Conservation (phyloP, 2,113 vertebrate genomes). For the Macaca mulatta region DNA sequence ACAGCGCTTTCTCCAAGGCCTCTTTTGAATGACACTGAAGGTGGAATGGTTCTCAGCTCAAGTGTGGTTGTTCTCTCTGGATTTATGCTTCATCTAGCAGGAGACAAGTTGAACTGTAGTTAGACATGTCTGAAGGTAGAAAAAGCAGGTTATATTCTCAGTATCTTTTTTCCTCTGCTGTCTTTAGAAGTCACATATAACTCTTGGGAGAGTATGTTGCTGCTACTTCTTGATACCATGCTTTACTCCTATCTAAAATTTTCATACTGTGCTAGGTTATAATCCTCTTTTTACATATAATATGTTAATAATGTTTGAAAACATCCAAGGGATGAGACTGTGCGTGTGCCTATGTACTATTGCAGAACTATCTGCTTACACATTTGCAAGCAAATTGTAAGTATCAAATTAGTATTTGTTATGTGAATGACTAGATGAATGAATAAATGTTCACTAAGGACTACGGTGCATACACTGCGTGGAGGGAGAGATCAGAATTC, state of each 20-base stretch:
- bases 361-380: not conserved
- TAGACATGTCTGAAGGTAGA: conserved; percentile 56
- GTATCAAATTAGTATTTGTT: not conserved
- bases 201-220: not conserved
- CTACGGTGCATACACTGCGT: not conserved
- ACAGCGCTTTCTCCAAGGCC: conserved; percentile 32
- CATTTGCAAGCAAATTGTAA: too few relatives aligned
- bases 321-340: not conserved
- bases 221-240: not conserved
- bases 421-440: not conserved
- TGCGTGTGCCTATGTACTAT: not conserved
- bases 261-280: not conserved
- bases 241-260: not conserved
- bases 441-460: not conserved
- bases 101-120: conserved; percentile 73
- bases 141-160: conserved; percentile 64
- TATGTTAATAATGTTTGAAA: not conserved
- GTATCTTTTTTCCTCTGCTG: conserved; percentile 62
- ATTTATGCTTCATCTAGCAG: conserved; percentile 77
- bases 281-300: not conserved
- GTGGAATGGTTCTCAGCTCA: not conserved
- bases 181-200: conserved; percentile 7
- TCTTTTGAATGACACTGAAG: conserved; percentile 39
- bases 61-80: conserved; percentile 57
- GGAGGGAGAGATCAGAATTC: not conserved